Evolutionary conservation across 2,113 vertebrate genomes (phyloP).

Genomic region (Chlamydotis undulata): DNA sequence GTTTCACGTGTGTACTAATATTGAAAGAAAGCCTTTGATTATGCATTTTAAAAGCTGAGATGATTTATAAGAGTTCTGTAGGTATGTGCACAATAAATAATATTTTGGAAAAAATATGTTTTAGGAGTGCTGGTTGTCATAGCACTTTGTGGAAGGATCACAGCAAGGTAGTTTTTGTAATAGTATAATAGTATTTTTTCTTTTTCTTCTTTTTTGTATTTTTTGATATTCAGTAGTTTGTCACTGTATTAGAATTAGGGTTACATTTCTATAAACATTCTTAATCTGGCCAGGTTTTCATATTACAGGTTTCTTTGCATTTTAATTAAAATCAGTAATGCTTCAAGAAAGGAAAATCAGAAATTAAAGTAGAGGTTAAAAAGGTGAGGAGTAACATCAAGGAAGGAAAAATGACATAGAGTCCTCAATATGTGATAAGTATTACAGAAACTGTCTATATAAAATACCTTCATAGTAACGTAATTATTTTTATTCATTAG

Average conservation of each 20-base stretch:
- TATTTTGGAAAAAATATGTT: not conserved
- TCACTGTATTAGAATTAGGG: not conserved
- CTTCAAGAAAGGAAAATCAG: not conserved
- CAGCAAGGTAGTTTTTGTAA: not conserved
- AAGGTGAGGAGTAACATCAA: not conserved
- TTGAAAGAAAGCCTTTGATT: not conserved
- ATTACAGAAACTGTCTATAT: not conserved
- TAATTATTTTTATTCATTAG: not conserved
- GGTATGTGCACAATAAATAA: not conserved
- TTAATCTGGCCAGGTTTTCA: not conserved
- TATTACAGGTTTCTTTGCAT: not conserved
- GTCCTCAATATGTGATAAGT: not conserved
- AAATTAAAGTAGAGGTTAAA: not conserved
- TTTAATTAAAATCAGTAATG: not conserved
- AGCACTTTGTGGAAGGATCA: not conserved
- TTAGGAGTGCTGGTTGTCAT: not conserved
- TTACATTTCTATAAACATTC: not conserved
- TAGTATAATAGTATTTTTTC: too few relatives aligned
- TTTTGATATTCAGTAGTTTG: not conserved
- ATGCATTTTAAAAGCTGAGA: not conserved
- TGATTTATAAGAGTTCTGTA: not conserved
- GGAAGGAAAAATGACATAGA: not conserved
- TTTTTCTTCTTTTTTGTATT: not conserved
- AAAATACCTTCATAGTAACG: not conserved
- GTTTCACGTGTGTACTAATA: not conserved